Base-by-base conservation (phyloP, 2,888 invertebrate species). In the Euspilapteryx auroguttella region DNA sequence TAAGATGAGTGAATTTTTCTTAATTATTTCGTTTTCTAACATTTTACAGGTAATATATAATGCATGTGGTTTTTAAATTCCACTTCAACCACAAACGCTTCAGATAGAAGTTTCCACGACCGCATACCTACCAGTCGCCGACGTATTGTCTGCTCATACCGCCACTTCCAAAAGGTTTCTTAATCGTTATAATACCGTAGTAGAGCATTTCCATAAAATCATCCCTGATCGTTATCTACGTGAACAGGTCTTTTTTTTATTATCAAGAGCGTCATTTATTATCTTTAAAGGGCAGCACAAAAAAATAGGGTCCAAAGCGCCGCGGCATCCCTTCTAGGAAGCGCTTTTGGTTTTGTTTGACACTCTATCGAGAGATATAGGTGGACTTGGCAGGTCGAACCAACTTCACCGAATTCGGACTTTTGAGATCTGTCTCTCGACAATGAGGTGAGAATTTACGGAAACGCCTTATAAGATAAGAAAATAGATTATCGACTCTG, bases 221-320 rank as follows among this genome's bases (percentile, higher is more conserved):
- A 58, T 65, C 65, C 53, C 45, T 42, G 73, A 73, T 73, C 61
- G 58, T 69, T 73, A 73, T 73, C 73, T 55, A 46, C 45, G 49
- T 56, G 66, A 69, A 65, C 73, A 75, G 75, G 73, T 75, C 71
- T 54, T 59, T 71, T 75, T 71, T 65, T 65, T 62, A 49, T 45
- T 62, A 49, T 45, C 33, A 55, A 57, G 58, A 52, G 58, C 63
- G 65, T 73, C 71, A 71, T 75, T 75, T 73, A 73, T 73, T 75
- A 73, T 73, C 63, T 69, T 62, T 62, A 57, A 56, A 51, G 53
- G 55, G 22, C 21, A 10, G 17, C 49, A 68, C 62, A 71, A 73
- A 69, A 71, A 69, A 68, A 47, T 45, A 49, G 56, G 65, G 57
- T 54, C 39, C 55, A 69, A 69, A 69, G 73, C 66, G 69, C 71